phyloP scores from a whole-genome alignment of 2,797 vertebrate species.

The Falco columbarius region DNA sequence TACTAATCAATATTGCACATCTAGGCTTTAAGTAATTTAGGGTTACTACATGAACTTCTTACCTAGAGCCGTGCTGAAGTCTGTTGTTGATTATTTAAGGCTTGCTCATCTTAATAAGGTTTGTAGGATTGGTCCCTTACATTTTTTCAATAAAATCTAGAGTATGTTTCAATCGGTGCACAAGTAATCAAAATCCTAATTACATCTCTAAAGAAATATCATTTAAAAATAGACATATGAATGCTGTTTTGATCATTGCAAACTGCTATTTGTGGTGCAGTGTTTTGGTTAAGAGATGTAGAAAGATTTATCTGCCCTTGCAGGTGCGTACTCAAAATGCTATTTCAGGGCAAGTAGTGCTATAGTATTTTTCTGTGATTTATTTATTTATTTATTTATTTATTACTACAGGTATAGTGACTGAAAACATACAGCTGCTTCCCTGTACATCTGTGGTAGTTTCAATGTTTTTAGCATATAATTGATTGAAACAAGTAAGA shows the following conservation, averaged over 20 bases:
- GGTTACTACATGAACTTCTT: background rate
- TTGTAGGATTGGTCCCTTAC: background rate
- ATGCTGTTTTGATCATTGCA: constrained; percentile 51
- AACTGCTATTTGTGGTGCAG: constrained; percentile 56
- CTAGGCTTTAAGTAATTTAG: background rate
- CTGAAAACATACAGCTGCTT: constrained; percentile 64
- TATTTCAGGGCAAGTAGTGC: constrained; percentile 38
- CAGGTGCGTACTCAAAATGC: constrained; percentile 40
- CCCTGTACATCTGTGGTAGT: constrained; percentile 49
- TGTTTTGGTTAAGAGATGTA: constrained; percentile 55
- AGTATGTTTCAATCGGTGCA: background rate
- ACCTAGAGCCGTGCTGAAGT: background rate
- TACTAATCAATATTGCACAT: background rate
- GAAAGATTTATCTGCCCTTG: constrained; percentile 61
- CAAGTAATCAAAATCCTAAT: constrained; percentile 42
- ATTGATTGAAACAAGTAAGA: constrained; percentile 61
- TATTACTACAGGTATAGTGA: constrained; percentile 49
- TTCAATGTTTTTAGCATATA: constrained; percentile 51
- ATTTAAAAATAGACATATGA: constrained; percentile 45
- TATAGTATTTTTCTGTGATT: constrained; percentile 34
- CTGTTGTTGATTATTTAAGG: background rate
- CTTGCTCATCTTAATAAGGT: background rate
- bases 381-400: constrained; percentile 58
- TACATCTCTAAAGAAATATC: constrained; percentile 37
- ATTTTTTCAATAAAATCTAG: background rate